Percentiles rank a stretch among this genome's conserved stretches.
phyloP scores from a whole-genome alignment of 2,888 invertebrate species.

The Synanthedon andrenaeformis region DNA sequence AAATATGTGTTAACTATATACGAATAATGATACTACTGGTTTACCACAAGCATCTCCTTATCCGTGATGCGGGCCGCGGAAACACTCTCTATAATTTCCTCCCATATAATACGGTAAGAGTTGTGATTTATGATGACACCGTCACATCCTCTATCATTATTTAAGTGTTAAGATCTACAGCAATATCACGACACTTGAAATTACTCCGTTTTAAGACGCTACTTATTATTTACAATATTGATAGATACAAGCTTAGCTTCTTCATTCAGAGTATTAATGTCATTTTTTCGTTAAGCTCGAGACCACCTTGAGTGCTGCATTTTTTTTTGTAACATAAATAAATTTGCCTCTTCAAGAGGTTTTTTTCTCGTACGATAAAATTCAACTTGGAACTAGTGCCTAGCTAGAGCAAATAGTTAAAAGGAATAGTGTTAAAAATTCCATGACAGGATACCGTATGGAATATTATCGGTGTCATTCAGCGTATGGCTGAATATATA shows the following conservation, averaged over 20 bases:
- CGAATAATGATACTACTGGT: background rate
- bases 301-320: slow-evolving; percentile 8
- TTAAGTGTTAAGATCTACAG: slow-evolving; percentile 13
- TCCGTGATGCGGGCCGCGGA: slow-evolving; percentile 57
- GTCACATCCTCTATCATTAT: slow-evolving; percentile 31
- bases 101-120: slow-evolving; percentile 33
- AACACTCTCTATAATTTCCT: slow-evolving; percentile 48
- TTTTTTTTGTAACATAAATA: slow-evolving; percentile 3
- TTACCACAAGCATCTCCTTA: slow-evolving; percentile 18
- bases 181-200: background rate
- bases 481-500: slow-evolving; percentile 28
- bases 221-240: slow-evolving; percentile 14
- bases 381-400: background rate
- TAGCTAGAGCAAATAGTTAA: background rate
- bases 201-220: slow-evolving; percentile 11
- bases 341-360: slow-evolving; percentile 4
- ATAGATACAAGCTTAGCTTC: slow-evolving; percentile 10
- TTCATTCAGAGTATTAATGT: slow-evolving; percentile 16
- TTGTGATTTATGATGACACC: slow-evolving; percentile 47
- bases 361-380: slow-evolving; percentile 3
- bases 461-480: slow-evolving; percentile 11
- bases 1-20: no score
- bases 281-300: slow-evolving; percentile 3
- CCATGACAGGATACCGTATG: slow-evolving; percentile 7
- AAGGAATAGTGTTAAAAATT: slow-evolving; percentile 8